Evolutionary conservation across 2,797 vertebrate genomes (phyloP).

Genomic region (Chloroceryle inda): DNA sequence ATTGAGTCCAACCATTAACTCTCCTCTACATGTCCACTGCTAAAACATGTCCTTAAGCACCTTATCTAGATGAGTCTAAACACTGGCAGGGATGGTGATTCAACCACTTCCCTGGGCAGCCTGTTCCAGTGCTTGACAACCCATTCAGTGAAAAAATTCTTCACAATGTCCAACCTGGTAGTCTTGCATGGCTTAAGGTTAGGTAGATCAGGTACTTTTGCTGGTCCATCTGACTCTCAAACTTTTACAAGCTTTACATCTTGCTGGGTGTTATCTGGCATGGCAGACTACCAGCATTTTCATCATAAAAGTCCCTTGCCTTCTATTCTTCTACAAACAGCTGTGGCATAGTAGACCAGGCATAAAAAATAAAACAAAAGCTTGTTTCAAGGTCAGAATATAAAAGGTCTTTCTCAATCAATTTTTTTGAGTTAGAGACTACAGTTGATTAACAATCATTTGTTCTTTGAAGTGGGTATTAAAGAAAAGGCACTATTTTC

Average conservation of each 20-base stretch:
- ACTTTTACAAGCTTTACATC: neutral
- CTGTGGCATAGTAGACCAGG: neutral
- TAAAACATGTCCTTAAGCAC: too few relatives aligned
- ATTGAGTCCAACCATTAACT: too few relatives aligned
- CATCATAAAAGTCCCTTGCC: neutral
- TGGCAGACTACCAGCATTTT: neutral
- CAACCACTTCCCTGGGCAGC: too few relatives aligned
- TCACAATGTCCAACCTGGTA: too few relatives aligned
- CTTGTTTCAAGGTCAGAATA: neutral
- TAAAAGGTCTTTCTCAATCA: neutral
- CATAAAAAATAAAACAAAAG: neutral
- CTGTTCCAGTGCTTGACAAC: too few relatives aligned
- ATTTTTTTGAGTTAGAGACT: neutral
- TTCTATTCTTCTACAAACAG: neutral
- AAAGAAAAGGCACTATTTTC: neutral
- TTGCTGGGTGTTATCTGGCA: neutral
- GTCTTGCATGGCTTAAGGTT: neutral
- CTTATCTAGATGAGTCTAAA: too few relatives aligned
- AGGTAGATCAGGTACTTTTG: neutral
- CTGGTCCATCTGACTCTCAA: neutral
- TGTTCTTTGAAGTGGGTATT: neutral
- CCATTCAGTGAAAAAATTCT: too few relatives aligned
- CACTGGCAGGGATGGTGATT: too few relatives aligned
- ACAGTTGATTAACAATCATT: neutral
- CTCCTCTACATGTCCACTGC: too few relatives aligned